Base-by-base conservation (phyloP, 64 coral and sea anemone genomes). In the Catalaphyllia jardinei region DNA sequence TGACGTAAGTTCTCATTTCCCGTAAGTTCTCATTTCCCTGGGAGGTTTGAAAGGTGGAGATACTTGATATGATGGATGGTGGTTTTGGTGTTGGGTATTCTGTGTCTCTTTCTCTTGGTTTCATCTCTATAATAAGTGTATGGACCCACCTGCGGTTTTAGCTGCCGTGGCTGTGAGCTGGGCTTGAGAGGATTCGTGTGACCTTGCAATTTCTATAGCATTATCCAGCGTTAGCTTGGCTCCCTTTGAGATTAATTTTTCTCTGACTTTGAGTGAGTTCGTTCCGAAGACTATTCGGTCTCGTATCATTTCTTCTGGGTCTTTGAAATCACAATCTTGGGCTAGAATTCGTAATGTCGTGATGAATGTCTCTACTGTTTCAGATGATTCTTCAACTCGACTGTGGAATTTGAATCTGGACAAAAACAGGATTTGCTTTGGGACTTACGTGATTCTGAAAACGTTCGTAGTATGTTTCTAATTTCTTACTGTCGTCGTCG, bases 401-500 rank as follows among this genome's bases (percentile, higher is more conserved):
- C 52, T 76, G 49, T 93, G 92, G 29, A 93, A 88, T 62, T 79
- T 78, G 60, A 73, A 92, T 25, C 87, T 76, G 10, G 87, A n/a
- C 72, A 51, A 92, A 89, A 10, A 89, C 71, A 6, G 73, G 67
- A 29, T 92, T 96, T 52, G 90, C 88, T 67, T 86, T 75, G 0
- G 87, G 84, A 28, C 61, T 95, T 19, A 90, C 62, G 86, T 96
- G 67, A 22, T 69, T 31, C 72, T 89, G 90, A 79, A 92, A 90
- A 74, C 73, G 71, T 59, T 89, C 74, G 38, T 93, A 96, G 28
- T 79, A 89, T 25, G 72, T 88, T 79, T 79, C 8, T 16, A 50
- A 31, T 38, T 89, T 81, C 18, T 89, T 96, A 74, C n/a, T 31
- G 52, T 87, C 79, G 61, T 93, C 81, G 29, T 75, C 18, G n/a